Evolutionary conservation across 1,140 invertebrate genomes (phyloP).

Genomic region (Helicoverpa armigera): DNA sequence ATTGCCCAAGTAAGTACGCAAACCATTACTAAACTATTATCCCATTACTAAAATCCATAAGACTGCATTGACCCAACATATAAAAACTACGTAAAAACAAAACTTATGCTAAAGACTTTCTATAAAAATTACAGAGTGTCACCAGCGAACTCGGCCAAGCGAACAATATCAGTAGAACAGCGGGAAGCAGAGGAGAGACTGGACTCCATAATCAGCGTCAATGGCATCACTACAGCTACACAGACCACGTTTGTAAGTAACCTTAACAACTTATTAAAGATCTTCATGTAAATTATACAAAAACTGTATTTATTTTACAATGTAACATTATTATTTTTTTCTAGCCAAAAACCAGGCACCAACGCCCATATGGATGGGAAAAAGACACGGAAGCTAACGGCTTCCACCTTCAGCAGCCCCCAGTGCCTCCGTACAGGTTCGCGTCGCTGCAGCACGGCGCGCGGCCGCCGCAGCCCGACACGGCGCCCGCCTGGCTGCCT

Average conservation of each 20-base stretch:
- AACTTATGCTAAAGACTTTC: no score
- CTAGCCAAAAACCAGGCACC: constrained; percentile 91
- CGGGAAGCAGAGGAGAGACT: constrained; percentile 77
- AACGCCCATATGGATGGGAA: constrained; percentile 91
- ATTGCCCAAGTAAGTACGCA: constrained; percentile 89
- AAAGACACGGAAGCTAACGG: constrained; percentile 85
- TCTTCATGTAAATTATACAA: background rate
- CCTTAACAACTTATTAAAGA: background rate
- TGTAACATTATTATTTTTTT: constrained; percentile 53
- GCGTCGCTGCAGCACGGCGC: constrained; percentile 89
- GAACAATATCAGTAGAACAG: constrained; percentile 78
- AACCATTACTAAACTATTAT: constrained; percentile 10
- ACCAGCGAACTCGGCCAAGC: constrained; percentile 88
- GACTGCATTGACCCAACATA: no score
- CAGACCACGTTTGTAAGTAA: constrained; percentile 91
- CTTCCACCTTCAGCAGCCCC: constrained; percentile 86
- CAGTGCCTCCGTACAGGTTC: constrained; percentile 88
- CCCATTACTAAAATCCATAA: background rate
- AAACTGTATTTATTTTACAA: no score
- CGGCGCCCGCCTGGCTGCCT: constrained; percentile 79
- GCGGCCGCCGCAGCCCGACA: constrained; percentile 77
- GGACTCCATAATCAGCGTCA: constrained; percentile 83
- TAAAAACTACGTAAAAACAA: no score
- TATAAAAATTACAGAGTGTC: constrained; percentile 87
- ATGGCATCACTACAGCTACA: constrained; percentile 84